These are phyloP conservation scores for Cephus pulcher DNA, from an alignment of 2,888 invertebrate genomes.

Conservation along the genomic window DNA sequence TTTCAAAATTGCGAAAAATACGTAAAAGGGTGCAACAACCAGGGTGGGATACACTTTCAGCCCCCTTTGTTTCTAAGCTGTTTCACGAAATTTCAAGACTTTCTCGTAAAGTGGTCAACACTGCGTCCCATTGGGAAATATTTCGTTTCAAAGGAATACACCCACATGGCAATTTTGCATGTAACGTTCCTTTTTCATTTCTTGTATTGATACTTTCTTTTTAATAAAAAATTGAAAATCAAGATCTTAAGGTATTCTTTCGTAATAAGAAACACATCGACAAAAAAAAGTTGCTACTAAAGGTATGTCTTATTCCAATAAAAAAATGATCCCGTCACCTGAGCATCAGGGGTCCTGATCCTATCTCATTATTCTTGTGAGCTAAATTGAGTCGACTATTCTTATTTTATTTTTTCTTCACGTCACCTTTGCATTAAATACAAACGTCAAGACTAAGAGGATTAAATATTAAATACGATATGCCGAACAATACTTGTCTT, in stretches of 20 bases:
- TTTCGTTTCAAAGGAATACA: not conserved
- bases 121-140: not conserved
- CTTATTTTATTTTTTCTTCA: not conserved
- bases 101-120: not conserved
- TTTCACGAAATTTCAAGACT: not conserved
- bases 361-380: not conserved
- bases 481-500: not conserved
- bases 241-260: not conserved
- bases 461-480: not conserved
- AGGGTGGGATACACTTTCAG: not conserved
- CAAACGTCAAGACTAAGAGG: not conserved
- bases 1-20: not conserved
- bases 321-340: not conserved
- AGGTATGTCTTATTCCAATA: not conserved
- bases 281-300: not conserved
- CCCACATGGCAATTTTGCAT: not conserved
- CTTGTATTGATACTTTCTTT: not conserved
- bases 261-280: not conserved
- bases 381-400: not conserved
- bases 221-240: not conserved
- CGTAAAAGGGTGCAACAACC: not conserved
- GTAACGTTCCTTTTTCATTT: not conserved
- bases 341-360: not conserved
- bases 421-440: not conserved
- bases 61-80: not conserved